phyloP scores from a whole-genome alignment of 2,888 invertebrate genomes.

The Pristionchus arcanus region DNA sequence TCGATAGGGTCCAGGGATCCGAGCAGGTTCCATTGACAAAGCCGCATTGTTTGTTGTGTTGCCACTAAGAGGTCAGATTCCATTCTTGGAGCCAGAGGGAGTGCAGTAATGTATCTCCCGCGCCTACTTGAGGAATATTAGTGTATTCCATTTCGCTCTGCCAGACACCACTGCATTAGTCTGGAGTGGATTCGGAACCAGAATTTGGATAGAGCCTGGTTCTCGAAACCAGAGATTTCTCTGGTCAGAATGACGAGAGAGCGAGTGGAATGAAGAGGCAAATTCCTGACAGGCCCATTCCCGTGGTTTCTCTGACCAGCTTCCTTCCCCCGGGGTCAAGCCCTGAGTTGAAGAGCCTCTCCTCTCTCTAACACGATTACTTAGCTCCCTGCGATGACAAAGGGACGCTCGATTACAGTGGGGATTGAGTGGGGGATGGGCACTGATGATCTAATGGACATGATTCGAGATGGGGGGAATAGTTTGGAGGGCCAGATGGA shows the following conservation, averaged over 20 bases:
- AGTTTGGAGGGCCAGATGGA: neutral
- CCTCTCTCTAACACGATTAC: constrained; percentile 48
- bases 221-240: neutral
- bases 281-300: neutral
- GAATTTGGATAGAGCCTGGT: neutral
- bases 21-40: neutral
- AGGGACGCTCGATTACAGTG: constrained; percentile 52
- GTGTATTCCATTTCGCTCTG: neutral
- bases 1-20: neutral
- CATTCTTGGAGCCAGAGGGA: neutral
- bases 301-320: neutral
- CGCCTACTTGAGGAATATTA: constrained; percentile 17
- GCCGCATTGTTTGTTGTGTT: constrained; percentile 35
- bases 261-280: neutral
- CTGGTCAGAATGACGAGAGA: neutral
- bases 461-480: neutral
- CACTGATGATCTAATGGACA: constrained; percentile 53
- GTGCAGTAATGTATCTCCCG: constrained; percentile 25
- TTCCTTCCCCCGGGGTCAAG: constrained; percentile 16
- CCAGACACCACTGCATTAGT: neutral
- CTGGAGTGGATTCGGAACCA: neutral
- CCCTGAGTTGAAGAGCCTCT: neutral
- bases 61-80: constrained; percentile 40
- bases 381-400: constrained; percentile 18
- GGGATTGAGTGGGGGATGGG: neutral